Percentiles rank a stretch among this genome's conserved stretches.
Conservation (phyloP, 1,140 invertebrate species). For the Magallana ariakensis region DNA sequence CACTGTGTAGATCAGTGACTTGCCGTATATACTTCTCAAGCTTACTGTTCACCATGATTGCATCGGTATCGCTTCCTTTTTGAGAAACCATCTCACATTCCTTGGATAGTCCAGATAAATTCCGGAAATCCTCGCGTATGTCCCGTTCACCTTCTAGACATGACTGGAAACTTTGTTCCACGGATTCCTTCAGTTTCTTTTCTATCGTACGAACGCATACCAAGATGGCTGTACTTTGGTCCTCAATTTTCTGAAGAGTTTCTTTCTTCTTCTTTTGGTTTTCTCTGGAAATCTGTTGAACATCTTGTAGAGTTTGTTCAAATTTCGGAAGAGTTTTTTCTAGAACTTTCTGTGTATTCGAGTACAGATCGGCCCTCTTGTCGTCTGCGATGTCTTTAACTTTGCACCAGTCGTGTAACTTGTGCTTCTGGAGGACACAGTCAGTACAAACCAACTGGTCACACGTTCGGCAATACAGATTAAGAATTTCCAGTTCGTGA, state of each 20-base stretch:
- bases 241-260: slow-evolving; percentile 20
- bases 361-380: background rate
- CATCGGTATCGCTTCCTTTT: slow-evolving; percentile 1
- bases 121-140: background rate
- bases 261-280: slow-evolving; percentile 13
- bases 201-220: background rate
- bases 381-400: slow-evolving; percentile 8
- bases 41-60: background rate
- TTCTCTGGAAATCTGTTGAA: background rate
- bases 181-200: background rate
- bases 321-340: slow-evolving; percentile 10
- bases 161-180: slow-evolving; percentile 15
- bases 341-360: background rate
- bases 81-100: background rate
- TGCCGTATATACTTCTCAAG: slow-evolving; percentile 9
- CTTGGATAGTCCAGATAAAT: background rate
- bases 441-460: slow-evolving; percentile 13
- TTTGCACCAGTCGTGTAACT: slow-evolving; percentile 34
- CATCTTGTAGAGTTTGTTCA: background rate
- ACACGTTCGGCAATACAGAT: slow-evolving; percentile 21
- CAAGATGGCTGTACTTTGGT: background rate
- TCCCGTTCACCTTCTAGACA: background rate
- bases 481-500: background rate
- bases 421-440: slow-evolving; percentile 32
- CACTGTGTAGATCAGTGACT: background rate